Evolutionary conservation across 1,140 invertebrate genomes (phyloP).

Genomic region (Schlechtendalia chinensis): DNA sequence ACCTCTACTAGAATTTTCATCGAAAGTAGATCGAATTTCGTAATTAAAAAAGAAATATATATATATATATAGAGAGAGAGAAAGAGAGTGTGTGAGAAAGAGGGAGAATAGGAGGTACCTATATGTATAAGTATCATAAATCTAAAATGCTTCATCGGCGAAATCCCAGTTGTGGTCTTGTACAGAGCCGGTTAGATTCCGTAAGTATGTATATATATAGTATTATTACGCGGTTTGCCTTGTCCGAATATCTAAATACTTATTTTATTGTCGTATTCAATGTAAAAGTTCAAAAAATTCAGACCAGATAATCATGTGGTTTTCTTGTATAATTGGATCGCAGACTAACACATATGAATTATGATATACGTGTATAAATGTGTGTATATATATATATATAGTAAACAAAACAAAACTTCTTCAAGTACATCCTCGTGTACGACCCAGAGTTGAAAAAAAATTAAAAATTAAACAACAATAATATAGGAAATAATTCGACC

Average conservation of each 20-base stretch:
- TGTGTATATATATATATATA: too few relatives aligned
- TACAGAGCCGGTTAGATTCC: not conserved
- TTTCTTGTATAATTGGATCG: not conserved
- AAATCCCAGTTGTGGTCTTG: slow-evolving; percentile 21
- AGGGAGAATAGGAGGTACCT: too few relatives aligned
- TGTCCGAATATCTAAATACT: not conserved
- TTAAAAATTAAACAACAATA: not conserved
- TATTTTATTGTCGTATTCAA: not conserved
- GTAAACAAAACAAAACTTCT: not conserved
- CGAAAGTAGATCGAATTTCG: slow-evolving; percentile 4
- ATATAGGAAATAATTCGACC: slow-evolving; percentile 9
- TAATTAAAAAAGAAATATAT: slow-evolving; percentile 3
- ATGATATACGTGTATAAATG: too few relatives aligned
- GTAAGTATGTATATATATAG: not conserved
- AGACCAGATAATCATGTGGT: slow-evolving; percentile 18
- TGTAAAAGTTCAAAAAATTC: slow-evolving; percentile 11
- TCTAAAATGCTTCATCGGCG: too few relatives aligned
- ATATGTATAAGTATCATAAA: too few relatives aligned
- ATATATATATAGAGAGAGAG: too few relatives aligned
- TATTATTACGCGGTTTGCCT: slow-evolving; percentile 23
- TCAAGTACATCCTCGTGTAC: slow-evolving; percentile 14
- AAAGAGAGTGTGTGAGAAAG: too few relatives aligned
- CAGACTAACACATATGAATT: too few relatives aligned
- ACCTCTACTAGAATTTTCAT: not conserved
- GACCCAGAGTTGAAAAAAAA: slow-evolving; percentile 18